A percentile compares a stretch with the other conserved stretches of the same genome.
These are phyloP conservation scores for Potorous gilbertii DNA, from an alignment of 2,797 vertebrate genomes.

Conservation along the genomic window DNA sequence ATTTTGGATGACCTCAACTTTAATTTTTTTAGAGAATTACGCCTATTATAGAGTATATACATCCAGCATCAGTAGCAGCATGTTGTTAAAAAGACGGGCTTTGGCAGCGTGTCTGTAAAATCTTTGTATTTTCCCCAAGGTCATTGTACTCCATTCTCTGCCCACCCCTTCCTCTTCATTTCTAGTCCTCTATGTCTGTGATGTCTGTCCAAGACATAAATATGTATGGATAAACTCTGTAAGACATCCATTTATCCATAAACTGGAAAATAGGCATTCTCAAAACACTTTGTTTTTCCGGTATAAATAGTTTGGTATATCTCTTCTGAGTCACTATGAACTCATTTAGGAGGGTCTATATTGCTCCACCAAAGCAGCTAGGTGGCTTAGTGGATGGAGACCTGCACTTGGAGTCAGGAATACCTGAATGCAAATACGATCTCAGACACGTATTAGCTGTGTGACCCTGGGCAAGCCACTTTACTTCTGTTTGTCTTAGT, in stretches of 20 bases:
- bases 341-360: neutral
- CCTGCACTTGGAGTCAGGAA: neutral
- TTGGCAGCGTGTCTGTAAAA: neutral
- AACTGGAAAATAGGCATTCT: neutral
- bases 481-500: neutral
- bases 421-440: neutral
- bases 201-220: neutral
- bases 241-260: neutral
- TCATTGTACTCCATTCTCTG: neutral
- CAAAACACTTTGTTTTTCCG: neutral
- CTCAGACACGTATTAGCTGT: neutral
- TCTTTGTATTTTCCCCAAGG: neutral
- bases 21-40: neutral
- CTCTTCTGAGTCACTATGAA: neutral
- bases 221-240: neutral
- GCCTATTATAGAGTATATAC: neutral
- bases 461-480: neutral
- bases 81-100: neutral
- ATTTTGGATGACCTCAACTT: neutral
- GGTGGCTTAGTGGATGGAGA: neutral
- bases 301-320: neutral
- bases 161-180: neutral
- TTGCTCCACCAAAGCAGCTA: neutral
- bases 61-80: neutral
- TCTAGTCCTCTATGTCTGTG: neutral